Evolutionary conservation across 2,113 vertebrate genomes (phyloP).

Genomic region (Bujurquina vittata): DNA sequence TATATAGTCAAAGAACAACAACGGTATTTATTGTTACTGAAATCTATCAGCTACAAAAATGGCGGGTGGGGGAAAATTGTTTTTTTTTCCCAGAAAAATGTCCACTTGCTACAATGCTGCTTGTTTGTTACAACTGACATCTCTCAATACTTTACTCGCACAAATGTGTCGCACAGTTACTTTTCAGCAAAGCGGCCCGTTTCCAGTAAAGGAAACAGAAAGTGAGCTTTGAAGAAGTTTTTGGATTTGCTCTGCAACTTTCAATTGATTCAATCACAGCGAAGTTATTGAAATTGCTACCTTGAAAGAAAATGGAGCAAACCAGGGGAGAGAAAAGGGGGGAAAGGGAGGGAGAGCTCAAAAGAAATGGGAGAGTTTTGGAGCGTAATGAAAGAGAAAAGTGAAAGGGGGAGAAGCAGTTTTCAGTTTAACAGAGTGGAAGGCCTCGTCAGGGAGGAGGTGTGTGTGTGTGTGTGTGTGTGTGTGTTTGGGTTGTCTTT

Average conservation of each 20-base stretch:
- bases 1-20: neutral
- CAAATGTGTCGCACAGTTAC: neutral
- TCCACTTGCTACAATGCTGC: neutral
- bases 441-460: neutral
- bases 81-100: neutral
- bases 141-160: neutral
- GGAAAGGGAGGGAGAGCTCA: neutral
- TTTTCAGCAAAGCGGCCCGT: neutral
- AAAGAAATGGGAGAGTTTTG: slow-evolving; percentile 31
- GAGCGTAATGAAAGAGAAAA: slow-evolving; percentile 68
- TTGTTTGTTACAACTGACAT: neutral
- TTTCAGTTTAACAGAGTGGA: slow-evolving; percentile 51
- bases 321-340: neutral
- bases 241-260: slow-evolving; percentile 50
- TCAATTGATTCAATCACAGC: slow-evolving; percentile 47
- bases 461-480: neutral
- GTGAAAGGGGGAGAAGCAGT: slow-evolving; percentile 50
- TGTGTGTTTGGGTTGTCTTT: slow-evolving; percentile 41
- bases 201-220: neutral
- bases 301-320: slow-evolving; percentile 48
- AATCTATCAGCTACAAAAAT: neutral
- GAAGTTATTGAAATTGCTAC: slow-evolving; percentile 61
- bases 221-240: slow-evolving; percentile 29
- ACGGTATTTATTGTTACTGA: neutral
- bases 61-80: accelerated